These are phyloP conservation scores for Delia radicum DNA, from an alignment of 1,140 invertebrate genomes.

Conservation along the genomic window DNA sequence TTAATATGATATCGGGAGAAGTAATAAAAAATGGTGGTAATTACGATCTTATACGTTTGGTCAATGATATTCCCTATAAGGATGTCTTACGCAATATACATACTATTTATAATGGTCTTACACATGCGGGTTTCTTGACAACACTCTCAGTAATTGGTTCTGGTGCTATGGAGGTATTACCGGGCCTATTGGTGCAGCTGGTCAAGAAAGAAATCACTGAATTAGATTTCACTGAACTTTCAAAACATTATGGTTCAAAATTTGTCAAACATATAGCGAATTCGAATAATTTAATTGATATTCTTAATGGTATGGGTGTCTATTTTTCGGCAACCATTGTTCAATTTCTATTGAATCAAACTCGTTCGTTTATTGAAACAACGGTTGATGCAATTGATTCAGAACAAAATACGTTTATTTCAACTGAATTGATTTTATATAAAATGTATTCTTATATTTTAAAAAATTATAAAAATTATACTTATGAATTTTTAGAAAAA, in stretches of 20 bases:
- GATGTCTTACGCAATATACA: constrained; percentile 39
- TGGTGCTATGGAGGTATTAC: constrained; percentile 27
- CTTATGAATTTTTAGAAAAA: constrained; percentile 34
- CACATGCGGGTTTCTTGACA: constrained; percentile 4
- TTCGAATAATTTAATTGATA: constrained; percentile 36
- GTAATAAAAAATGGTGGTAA: constrained; percentile 25
- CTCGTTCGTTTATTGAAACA: constrained; percentile 41
- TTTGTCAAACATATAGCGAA: constrained; percentile 45
- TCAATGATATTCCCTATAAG: constrained; percentile 48
- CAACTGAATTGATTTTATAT: constrained; percentile 44
- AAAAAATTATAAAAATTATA: constrained; percentile 37
- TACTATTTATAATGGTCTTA: constrained; percentile 34
- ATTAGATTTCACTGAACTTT: constrained; percentile 33
- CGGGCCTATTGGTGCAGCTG: constrained; percentile 32
- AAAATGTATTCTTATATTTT: constrained; percentile 41
- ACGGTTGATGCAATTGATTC: constrained; percentile 40
- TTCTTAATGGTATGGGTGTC: constrained; percentile 34
- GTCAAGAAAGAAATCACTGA: constrained; percentile 28
- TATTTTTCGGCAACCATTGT: constrained; percentile 37
- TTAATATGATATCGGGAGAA: not conserved
- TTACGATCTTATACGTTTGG: constrained; percentile 43
- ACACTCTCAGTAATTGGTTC: constrained; percentile 26
- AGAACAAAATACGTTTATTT: constrained; percentile 39
- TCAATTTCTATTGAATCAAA: constrained; percentile 38
- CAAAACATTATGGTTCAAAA: constrained; percentile 35